Evolutionary conservation across 2,888 invertebrate species (phyloP).

Genomic region (Sphaerophoria rueppellii): DNA sequence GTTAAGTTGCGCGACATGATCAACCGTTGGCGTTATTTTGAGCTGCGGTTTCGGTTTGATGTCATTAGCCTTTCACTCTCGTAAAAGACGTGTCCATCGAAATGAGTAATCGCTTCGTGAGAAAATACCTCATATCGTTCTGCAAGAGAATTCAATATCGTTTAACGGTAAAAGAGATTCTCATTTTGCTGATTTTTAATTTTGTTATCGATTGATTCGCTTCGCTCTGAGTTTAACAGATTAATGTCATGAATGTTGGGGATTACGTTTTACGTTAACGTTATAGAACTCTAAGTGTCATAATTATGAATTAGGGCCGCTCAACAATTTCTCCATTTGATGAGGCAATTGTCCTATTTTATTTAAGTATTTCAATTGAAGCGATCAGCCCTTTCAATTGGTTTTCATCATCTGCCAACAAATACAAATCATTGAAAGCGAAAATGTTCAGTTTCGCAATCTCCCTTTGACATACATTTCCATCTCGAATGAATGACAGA

Average conservation of each 20-base stretch:
- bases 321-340: constrained; percentile 16
- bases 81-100: constrained; percentile 38
- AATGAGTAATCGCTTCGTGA: constrained; percentile 41
- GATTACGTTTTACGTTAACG: too few relatives aligned
- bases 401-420: not conserved
- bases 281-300: too few relatives aligned
- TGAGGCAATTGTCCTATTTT: constrained; percentile 54
- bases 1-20: constrained; percentile 26
- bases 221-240: too few relatives aligned
- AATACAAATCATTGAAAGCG: not conserved
- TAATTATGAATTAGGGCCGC: too few relatives aligned
- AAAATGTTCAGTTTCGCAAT: constrained; percentile 19
- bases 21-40: not conserved
- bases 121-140: constrained; percentile 27
- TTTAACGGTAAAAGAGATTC: constrained; percentile 18
- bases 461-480: constrained; percentile 41
- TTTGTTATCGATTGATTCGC: not conserved
- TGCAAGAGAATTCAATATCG: not conserved
- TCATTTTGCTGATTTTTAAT: not conserved
- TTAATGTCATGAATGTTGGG: not conserved
- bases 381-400: constrained; percentile 22
- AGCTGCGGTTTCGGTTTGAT: constrained; percentile 1
- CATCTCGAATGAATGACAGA: not conserved
- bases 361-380: constrained; percentile 53
- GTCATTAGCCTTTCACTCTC: constrained; percentile 67